Base-by-base conservation (phyloP, 1,140 invertebrate species). In the Caenorhabditis inopinata region DNA sequence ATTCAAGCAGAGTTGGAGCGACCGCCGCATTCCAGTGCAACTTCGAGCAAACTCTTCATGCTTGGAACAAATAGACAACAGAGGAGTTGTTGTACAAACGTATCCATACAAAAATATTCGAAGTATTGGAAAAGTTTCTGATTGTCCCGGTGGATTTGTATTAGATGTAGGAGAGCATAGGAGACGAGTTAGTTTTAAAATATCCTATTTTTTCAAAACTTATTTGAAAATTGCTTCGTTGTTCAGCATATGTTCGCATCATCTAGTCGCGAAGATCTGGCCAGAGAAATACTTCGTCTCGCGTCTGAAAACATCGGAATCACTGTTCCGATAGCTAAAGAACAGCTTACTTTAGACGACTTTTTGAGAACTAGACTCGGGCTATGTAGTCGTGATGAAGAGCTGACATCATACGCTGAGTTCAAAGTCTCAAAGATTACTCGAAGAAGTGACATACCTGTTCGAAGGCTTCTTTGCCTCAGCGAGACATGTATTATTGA, bases 1-100 rank as follows among this genome's bases (percentile, higher is more conserved):
- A 11, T 95, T 93, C 88, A 98, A 98, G 90, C 93, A 95, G 86
- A 95, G 96, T 86, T 98, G 96, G 95, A 95, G 95, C 74, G 95
- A 96, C 62, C 93, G 93, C 58, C 91, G 93, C 82, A 90, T 96
- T 38, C 94, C 95, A 3, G 92, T 96, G 18, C 91, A 95, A 7
- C 90, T 98, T 74, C 94, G 96, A 91, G 93, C 97, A 0, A 94
- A 94, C 29, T 92, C 94, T 9, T 93, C 93, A 87, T 94, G 94
- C 73, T 89, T 98, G 25, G 93, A 96, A 89, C 96, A 98, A 90
- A 89, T 96, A 45, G 94, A 97, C 90, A 4, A 94, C 74, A 46
- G 53, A 14, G 82, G 86, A 16, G 82, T 77, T 51, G 79, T 94
- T 14, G 89, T 96, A 74, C 93, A 94, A 46, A 94, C 93, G 83